These are phyloP conservation scores for Himalopsyche kuldschensis DNA, from an alignment of 2,888 invertebrate genomes.

Conservation along the genomic window DNA sequence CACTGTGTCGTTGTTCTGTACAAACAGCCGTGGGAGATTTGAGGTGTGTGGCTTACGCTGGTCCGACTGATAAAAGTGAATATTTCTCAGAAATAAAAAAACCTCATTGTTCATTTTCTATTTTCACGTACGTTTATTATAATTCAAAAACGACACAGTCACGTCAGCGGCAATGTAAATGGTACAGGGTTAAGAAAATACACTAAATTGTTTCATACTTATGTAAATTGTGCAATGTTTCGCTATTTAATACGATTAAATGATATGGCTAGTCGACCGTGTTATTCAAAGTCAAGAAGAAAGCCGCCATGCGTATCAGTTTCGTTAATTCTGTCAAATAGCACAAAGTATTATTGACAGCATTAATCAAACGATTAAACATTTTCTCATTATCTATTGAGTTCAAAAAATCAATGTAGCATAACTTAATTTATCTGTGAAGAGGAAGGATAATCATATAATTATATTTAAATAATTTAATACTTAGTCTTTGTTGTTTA, in stretches of 20 bases:
- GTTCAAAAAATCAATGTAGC: too few species aligned
- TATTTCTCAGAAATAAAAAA: slow-evolving; percentile 28
- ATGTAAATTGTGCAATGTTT: not conserved
- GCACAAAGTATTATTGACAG: not conserved
- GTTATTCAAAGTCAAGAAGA: not conserved
- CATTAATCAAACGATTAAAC: not conserved
- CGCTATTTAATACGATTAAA: not conserved
- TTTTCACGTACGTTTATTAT: slow-evolving; percentile 33
- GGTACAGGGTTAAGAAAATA: slow-evolving; percentile 25
- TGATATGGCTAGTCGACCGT: not conserved
- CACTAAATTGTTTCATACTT: not conserved
- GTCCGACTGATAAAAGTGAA: slow-evolving; percentile 3
- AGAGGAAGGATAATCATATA: too few species aligned
- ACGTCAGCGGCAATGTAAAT: slow-evolving; percentile 23
- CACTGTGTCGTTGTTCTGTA: slow-evolving; percentile 12
- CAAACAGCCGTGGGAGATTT: slow-evolving; percentile 27
- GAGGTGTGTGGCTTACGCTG: slow-evolving; percentile 18
- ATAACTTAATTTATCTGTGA: too few species aligned
- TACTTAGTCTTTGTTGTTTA: too few species aligned
- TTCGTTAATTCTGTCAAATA: not conserved
- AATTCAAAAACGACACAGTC: slow-evolving; percentile 20
- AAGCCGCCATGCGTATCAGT: not conserved
- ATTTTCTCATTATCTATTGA: too few species aligned
- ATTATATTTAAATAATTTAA: too few species aligned
- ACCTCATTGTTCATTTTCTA: slow-evolving; percentile 35